A percentile compares a stretch with the other conserved stretches of the same genome.
Evolutionary conservation across 2,888 invertebrate species (phyloP).

Genomic region (Leptarthrus brevirostris): DNA sequence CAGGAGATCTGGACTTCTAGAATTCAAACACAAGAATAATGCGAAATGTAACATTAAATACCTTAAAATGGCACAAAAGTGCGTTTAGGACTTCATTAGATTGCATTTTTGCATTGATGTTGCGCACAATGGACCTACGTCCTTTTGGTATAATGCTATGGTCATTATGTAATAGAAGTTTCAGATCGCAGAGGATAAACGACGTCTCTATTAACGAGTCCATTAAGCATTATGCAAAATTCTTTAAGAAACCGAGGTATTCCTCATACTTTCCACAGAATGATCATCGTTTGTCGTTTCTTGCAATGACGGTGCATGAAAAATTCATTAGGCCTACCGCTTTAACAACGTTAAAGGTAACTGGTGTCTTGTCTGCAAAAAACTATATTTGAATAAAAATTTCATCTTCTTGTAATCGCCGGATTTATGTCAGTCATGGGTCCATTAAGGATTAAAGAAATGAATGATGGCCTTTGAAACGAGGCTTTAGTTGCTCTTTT

Average conservation of each 20-base stretch:
- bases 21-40: neutral
- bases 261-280: constrained; percentile 17
- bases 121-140: constrained; percentile 23
- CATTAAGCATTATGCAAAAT: constrained; percentile 48
- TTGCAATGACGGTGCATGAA: constrained; percentile 41
- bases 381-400: constrained; percentile 46
- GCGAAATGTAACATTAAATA: constrained; percentile 32
- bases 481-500: constrained; percentile 39
- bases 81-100: constrained; percentile 39
- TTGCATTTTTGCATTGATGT: constrained; percentile 32
- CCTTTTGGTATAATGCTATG: constrained; percentile 31
- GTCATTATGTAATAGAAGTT: constrained; percentile 37
- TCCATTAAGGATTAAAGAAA: constrained; percentile 47
- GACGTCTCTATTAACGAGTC: constrained; percentile 47
- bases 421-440: constrained; percentile 49
- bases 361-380: constrained; percentile 23
- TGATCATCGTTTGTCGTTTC: constrained; percentile 33
- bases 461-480: constrained; percentile 46
- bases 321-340: constrained; percentile 46
- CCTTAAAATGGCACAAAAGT: constrained; percentile 9
- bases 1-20: constrained; percentile 9
- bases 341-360: constrained; percentile 42
- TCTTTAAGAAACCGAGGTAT: constrained; percentile 19
- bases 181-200: constrained; percentile 9
- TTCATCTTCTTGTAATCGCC: constrained; percentile 49